Evolutionary conservation across 53 echinoderm and acorn worm genomes (phyloP).

Genomic region (Zoroaster sp.): DNA sequence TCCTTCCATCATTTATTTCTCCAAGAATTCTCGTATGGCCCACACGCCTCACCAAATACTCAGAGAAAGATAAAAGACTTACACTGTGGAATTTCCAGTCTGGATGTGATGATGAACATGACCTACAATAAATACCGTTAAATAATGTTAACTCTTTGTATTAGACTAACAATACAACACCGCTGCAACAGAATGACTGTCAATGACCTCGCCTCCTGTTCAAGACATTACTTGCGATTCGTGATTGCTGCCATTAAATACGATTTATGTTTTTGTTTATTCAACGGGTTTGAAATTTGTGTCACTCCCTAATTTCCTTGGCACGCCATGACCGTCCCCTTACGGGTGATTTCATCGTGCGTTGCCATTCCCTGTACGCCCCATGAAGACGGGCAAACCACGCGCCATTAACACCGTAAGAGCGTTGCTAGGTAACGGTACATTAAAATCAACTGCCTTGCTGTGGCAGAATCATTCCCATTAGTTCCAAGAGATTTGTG

Average conservation of each 20-base stretch:
- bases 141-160: too few species aligned
- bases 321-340: background rate
- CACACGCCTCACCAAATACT: too few species aligned
- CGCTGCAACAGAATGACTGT: background rate
- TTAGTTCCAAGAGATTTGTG: background rate
- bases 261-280: conserved; percentile 4
- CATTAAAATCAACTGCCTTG: background rate
- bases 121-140: too few species aligned
- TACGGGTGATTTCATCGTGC: background rate
- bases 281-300: background rate
- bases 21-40: too few species aligned
- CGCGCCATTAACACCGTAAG: conserved; percentile 50
- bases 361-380: background rate
- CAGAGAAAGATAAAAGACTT: too few species aligned
- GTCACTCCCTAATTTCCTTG: background rate
- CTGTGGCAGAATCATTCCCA: background rate
- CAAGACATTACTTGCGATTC: background rate
- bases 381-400: conserved; percentile 20
- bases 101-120: too few species aligned
- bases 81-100: too few species aligned
- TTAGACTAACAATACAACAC: background rate
- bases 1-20: too few species aligned
- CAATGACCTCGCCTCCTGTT: background rate
- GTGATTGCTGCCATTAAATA: background rate
- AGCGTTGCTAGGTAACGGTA: background rate